Base-by-base conservation (phyloP, 1,140 invertebrate species). In the Tetragonula clypearis region DNA sequence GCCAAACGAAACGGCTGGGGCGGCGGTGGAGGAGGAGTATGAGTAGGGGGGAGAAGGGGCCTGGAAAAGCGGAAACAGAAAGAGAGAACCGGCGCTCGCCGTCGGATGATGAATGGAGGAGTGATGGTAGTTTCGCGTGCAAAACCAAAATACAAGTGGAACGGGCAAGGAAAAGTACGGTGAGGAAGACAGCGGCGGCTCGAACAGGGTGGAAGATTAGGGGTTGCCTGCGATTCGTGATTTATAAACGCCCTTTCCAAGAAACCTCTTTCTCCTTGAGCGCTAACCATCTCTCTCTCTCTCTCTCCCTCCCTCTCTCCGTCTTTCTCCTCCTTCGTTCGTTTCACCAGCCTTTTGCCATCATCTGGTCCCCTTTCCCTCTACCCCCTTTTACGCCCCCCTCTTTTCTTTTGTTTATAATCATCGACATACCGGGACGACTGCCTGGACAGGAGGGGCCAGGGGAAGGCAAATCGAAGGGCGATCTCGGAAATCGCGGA, bases 71-170 rank as follows among this genome's bases (percentile, higher is more conserved):
- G 72, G 72, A 82, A 86, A 83, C 73, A 77, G 82, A 78, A 71
- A 72, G 79, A 66, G 82, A 91, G 89, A 89, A 90, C 73, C 73
- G 83, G 82, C 69, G 89, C 82, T 78, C 74, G 85, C 82, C 78
- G 79, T 66, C 83, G 88, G 88, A 94, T 94, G 94, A 94, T 94
- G 93, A 94, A 94, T 94, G 93, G 92, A 88, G 90, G 87, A 92
- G 90, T 92, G 92, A 94, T 94, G 94, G 93, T 93, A 90, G 90
- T 93, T 94, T 94, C 93, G 94, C 93, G 94, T 94, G 94, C 91
- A 90, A 92, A 89, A 89, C 88, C 84, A 90, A 90, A 90, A 90
- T 88, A 74, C 89, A 68, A 81, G 30, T 56, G 77, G 86, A 90
- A 84, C 76, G 86, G 73, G 88, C 41, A 49, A 89, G 86, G 87